Evolutionary conservation across 2,888 invertebrate genomes (phyloP), one percentile per base, ranked within the genome.

Genomic region (Drosophila mimetica): DNA sequence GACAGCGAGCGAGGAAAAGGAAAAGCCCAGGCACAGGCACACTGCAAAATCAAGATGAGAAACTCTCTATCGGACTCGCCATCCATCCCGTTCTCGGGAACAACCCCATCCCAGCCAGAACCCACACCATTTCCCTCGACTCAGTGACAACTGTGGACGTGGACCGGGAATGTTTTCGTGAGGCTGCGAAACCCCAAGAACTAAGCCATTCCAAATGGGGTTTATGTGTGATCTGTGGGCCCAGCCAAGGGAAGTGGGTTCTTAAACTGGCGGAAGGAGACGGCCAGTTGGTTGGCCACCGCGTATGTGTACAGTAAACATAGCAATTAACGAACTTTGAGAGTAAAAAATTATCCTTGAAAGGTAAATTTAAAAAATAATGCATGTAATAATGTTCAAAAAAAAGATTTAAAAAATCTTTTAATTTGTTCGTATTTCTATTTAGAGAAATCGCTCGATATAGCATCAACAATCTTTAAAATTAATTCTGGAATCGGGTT

Each of bases 131-230:
- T 18, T 37, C 7, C 9, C 16, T 14, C 11, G 3, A 8, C 52
- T 57, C 72, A 66, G 63, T 81, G 84, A 81, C 70, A 79, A 76
- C 76, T 72, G 74, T 69, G 76, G 76, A 82, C 79, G 70, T 74
- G 67, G 74, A 54, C 74, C 78, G 65, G 85, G 75, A 64, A 53
- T 75, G 75, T 81, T 78, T 79, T 86, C 78, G 61, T 58, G 58
- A 34, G 64, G 50, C 55, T 55, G 70, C 70, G 73, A 75, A 88
- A 74, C 84, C 86, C 86, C 74, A 75, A 77, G 80, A 82, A 90
- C 67, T 89, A 83, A 83, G 75, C 88, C 83, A 83, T 79, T 82
- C 86, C 86, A 86, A 86, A 88, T 86, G 88, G 88, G 83, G 71
- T 85, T 87, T 63, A 65, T 60, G 67, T 55, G 66, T 44, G 58